A percentile compares a stretch with the other conserved stretches of the same genome.
These are phyloP conservation scores for Aphidoletes aphidimyza DNA, from an alignment of 2,888 invertebrate genomes.

Conservation along the genomic window DNA sequence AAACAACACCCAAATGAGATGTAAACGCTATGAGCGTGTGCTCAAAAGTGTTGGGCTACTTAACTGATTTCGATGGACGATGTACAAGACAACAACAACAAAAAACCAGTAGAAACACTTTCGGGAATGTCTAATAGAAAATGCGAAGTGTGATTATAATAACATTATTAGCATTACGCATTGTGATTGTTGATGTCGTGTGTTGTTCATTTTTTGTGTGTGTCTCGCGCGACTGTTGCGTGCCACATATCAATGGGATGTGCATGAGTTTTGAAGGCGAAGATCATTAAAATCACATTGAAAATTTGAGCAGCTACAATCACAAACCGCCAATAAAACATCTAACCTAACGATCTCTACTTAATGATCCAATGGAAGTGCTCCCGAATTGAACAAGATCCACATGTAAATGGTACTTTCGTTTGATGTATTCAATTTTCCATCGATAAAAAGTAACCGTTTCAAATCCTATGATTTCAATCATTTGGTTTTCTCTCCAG, in stretches of 20 bases:
- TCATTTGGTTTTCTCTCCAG: background rate
- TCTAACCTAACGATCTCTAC: background rate
- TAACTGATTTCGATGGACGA: conserved; percentile 1
- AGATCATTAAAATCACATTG: background rate
- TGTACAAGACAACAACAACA: background rate
- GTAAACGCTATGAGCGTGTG: background rate
- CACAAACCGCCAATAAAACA: background rate
- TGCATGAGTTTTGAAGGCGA: background rate
- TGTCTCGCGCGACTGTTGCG: background rate
- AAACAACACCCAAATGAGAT: background rate
- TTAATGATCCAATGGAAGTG: background rate
- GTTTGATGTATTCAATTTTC: background rate
- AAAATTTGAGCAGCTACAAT: background rate
- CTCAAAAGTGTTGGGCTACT: conserved; percentile 28
- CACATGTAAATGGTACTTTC: background rate
- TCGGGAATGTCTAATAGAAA: conserved; percentile 46
- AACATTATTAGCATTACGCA: conserved; percentile 37
- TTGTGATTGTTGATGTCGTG: background rate
- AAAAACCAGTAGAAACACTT: conserved; percentile 20
- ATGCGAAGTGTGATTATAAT: conserved; percentile 42
- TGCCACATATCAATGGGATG: background rate
- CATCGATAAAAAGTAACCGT: background rate
- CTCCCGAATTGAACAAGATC: background rate
- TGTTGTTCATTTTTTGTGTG: background rate
- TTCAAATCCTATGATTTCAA: background rate